Conservation (phyloP, 2,113 vertebrate genomes). For the Passer montanus region DNA sequence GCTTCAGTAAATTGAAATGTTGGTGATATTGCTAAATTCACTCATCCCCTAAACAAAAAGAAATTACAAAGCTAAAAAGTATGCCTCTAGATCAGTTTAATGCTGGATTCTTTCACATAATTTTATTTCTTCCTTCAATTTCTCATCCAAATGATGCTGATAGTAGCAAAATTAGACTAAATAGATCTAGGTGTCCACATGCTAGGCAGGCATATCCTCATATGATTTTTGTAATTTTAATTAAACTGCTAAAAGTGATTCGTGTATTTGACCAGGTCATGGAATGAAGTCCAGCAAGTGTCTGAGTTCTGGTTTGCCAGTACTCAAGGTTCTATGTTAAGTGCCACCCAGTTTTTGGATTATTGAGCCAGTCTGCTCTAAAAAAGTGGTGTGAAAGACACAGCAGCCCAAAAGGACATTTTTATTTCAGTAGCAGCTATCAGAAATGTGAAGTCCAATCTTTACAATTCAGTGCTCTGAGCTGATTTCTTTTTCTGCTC, state of each 20-base stretch:
- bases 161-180: background rate
- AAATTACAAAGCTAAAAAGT: background rate
- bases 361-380: background rate
- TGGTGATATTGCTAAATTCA: background rate
- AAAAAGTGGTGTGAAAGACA: background rate
- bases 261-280: background rate
- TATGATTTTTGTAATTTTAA: background rate
- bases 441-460: background rate
- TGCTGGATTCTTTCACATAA: background rate
- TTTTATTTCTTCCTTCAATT: background rate
- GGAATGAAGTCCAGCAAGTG: background rate
- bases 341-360: background rate
- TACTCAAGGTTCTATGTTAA: background rate
- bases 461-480: background rate
- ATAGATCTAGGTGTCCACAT: background rate
- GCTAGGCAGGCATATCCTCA: background rate
- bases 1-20: background rate
- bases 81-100: background rate
- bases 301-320: background rate
- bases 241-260: background rate
- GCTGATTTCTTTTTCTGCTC: background rate
- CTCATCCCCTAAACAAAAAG: background rate
- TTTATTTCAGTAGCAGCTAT: background rate
- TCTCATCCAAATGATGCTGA: background rate
- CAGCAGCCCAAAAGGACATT: background rate